Evolutionary conservation across 2,113 vertebrate genomes (phyloP), one percentile per base, ranked within the genome.

Genomic region (Pelecanoides urinatrix): DNA sequence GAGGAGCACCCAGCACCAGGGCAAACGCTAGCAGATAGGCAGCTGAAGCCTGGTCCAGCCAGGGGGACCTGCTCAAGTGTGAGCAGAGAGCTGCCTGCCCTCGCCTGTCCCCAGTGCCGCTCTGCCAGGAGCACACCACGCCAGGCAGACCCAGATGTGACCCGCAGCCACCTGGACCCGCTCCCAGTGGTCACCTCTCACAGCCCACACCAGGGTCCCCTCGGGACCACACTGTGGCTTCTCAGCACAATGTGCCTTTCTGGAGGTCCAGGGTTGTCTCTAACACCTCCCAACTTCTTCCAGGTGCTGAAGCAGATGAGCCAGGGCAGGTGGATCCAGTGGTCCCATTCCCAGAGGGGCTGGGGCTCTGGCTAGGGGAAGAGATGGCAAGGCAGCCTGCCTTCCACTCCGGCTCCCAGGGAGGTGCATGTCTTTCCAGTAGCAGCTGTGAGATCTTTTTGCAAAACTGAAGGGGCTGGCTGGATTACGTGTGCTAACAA

Each of bases 21-120:
- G 7, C 0, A 0, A 4, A 14, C 71, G 66, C 16, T 23, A 30
- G 16, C 70, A 86, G 67, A 36, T 4, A 23, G 0, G 5, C 12
- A 1, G 70, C 77, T 59, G 70, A 45, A 90, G 77, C 26, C 56
- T 65, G 36, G 74, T 78, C 58, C 34, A 25, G 49, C 26, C 13
- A 2, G 47, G 21, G 9, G 9, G 6, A 82, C 52, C 65, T 44
- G 58, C 22, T 44, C 0, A 6, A 52, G 32, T 0, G 0, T 7
- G 21, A 36, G 47, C 74, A 75, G 52, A 62, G 38, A 68, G 36
- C 59, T 56, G 50, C 50, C 40, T 84, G 36, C 59, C 50, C 29
- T 61, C 5, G 0, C 14, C 66, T 26, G 2, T n/a, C 66, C 76
- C 20, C 68, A 11, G 45, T 1, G 59, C 49, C 8, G 34, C 81